Conservation (phyloP, 2,797 vertebrate genomes). For the Phoxinus dragarum region DNA sequence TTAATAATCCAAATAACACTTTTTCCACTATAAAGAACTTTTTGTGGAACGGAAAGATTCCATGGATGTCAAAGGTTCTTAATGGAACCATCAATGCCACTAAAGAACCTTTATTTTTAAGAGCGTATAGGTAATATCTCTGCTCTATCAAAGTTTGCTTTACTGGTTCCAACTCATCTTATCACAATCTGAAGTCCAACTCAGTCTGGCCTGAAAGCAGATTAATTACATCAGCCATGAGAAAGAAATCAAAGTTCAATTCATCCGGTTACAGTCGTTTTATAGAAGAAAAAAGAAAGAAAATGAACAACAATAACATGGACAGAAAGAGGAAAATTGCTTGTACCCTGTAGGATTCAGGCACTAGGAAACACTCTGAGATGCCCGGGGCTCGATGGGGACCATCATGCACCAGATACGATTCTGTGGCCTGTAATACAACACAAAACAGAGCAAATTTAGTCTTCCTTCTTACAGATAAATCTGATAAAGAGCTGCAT, state of each 20-base stretch:
- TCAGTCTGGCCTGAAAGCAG: conserved; percentile 44
- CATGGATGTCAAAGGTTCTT: neutral
- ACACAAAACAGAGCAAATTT: conserved; percentile 44
- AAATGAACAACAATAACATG: conserved; percentile 38
- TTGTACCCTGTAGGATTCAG: conserved; percentile 84
- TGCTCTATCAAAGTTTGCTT: conserved; percentile 51
- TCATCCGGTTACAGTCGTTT: conserved; percentile 37
- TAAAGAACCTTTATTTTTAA: neutral
- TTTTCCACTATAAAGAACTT: neutral
- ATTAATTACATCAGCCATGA: conserved; percentile 57
- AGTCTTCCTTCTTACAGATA: neutral
- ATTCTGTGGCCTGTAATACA: conserved; percentile 81
- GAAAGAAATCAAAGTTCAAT: conserved; percentile 60
- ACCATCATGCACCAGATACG: conserved; percentile 84
- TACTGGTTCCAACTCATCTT: conserved; percentile 40
- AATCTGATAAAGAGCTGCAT: neutral
- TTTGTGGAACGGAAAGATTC: neutral
- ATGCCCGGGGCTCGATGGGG: conserved; percentile 80
- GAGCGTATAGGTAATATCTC: conserved; percentile 17
- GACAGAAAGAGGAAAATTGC: neutral
- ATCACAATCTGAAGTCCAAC: conserved; percentile 52
- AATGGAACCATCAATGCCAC: neutral
- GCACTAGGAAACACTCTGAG: conserved; percentile 85
- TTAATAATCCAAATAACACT: neutral
- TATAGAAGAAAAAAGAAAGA: neutral